Evolutionary conservation across 1,140 invertebrate genomes (phyloP).

Genomic region (Danaus plexippus): DNA sequence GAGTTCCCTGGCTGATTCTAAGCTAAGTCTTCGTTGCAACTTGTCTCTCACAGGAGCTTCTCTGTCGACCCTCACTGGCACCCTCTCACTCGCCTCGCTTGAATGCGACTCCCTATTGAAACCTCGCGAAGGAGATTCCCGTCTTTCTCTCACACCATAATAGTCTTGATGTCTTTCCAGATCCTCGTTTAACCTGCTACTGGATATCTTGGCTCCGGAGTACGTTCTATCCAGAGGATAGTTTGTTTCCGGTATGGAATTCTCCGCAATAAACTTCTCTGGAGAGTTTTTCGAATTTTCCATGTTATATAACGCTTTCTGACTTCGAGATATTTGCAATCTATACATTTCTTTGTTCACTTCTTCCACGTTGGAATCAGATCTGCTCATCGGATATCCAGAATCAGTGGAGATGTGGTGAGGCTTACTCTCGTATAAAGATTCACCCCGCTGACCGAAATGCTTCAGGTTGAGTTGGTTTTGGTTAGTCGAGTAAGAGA

Average conservation of each 20-base stretch:
- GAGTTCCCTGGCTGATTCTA: slow-evolving; percentile 80
- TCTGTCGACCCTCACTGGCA: slow-evolving; percentile 33
- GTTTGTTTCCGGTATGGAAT: slow-evolving; percentile 57
- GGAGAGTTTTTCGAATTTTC: slow-evolving; percentile 61
- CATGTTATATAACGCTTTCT: slow-evolving; percentile 66
- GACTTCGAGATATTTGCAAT: slow-evolving; percentile 67
- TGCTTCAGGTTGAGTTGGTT: slow-evolving; percentile 65
- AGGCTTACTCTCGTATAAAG: slow-evolving; percentile 60
- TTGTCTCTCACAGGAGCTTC: slow-evolving; percentile 43
- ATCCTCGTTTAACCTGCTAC: slow-evolving; percentile 63
- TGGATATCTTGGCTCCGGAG: slow-evolving; percentile 66
- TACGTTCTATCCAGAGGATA: slow-evolving; percentile 68
- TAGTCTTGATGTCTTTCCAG: slow-evolving; percentile 60
- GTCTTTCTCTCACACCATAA: slow-evolving; percentile 43
- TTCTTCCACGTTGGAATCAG: slow-evolving; percentile 68
- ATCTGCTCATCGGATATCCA: slow-evolving; percentile 60
- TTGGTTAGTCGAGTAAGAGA: slow-evolving; percentile 65
- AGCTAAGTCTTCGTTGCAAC: slow-evolving; percentile 75
- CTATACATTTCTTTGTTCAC: slow-evolving; percentile 71
- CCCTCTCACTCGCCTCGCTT: slow-evolving; percentile 53
- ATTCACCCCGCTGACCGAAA: slow-evolving; percentile 63
- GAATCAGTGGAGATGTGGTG: slow-evolving; percentile 62
- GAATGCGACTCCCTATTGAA: slow-evolving; percentile 51
- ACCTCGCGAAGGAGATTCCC: slow-evolving; percentile 50
- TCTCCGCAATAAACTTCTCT: slow-evolving; percentile 60